A percentile compares a stretch with the other conserved stretches of the same genome.
Conservation (phyloP, 1,140 invertebrate genomes). For the Drosophila gunungcola region DNA sequence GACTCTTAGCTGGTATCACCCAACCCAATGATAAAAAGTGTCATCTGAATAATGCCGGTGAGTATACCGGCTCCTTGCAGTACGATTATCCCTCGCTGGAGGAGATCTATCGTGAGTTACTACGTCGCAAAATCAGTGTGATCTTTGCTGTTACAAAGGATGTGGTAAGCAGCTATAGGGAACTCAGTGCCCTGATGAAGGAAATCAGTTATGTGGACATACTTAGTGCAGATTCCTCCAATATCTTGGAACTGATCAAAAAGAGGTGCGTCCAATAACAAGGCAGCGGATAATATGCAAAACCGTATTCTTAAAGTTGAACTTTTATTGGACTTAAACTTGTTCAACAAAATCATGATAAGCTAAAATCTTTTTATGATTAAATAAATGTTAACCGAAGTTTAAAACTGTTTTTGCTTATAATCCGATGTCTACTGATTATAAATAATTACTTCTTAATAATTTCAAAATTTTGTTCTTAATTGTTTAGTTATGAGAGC, state of each 20-base stretch:
- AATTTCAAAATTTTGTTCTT: background rate
- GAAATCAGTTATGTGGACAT: conserved; percentile 87
- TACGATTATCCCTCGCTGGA: conserved; percentile 88
- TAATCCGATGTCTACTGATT: too few relatives aligned
- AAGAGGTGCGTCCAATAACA: conserved; percentile 78
- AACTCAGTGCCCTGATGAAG: conserved; percentile 85
- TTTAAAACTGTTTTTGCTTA: too few relatives aligned
- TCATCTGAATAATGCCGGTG: conserved; percentile 86
- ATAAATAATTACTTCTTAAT: background rate
- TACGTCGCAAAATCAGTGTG: conserved; percentile 87
- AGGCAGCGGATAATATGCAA: too few relatives aligned
- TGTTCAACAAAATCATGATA: too few relatives aligned
- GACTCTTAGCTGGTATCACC: conserved; percentile 85
- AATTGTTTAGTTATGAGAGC: conserved; percentile 85
- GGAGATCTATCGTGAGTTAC: conserved; percentile 86
- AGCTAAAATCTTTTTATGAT: too few relatives aligned
- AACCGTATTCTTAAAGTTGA: too few relatives aligned
- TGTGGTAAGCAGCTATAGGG: conserved; percentile 86
- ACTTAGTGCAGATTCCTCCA: conserved; percentile 87
- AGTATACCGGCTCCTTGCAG: conserved; percentile 85
- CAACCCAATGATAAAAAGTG: conserved; percentile 86
- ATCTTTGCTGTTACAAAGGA: conserved; percentile 87
- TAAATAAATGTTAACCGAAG: too few relatives aligned
- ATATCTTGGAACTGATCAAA: conserved; percentile 87
- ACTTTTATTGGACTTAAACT: too few relatives aligned